Evolutionary conservation across 2,888 invertebrate genomes (phyloP), one percentile per base, ranked within the genome.

Genomic region (Flabesymbios commensalis): DNA sequence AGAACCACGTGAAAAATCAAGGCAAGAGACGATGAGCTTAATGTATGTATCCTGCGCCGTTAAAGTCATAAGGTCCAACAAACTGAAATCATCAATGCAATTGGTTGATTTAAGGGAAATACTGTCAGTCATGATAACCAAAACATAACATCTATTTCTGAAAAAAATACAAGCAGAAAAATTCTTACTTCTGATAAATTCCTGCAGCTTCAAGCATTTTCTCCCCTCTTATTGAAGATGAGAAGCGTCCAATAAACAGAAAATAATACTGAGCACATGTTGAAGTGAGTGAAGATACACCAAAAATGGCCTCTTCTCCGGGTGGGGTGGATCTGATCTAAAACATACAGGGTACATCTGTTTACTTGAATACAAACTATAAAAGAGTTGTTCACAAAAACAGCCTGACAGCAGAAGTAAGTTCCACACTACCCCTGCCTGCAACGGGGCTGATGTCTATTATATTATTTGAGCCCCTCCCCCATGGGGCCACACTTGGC

Each of bases 191-290:
- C 76, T 90, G 88, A 81, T 90, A 90, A 67, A 92, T 87, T 53
- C 88, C 88, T 48, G 90, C 87, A 73, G 88, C 88, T 67, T 90
- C 90, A 51, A 96, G 86, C 56, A 90, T 86, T 69, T 77, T 73
- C 51, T 80, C 77, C 0, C 86, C 86, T 55, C 76, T 76, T 14
- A 67, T 65, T 26, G 78, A 75, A 32, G 79, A 75, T 31, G 84
- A 83, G 28, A 96, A 86, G 71, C 93, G 90, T 0, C 96, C 96
- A 65, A 96, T 88, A 79, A 94, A 92, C 47, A 97, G 86, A 83
- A 97, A 97, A 85, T 96, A 97, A 85, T 91, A 91, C 82, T 94
- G 94, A 79, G 93, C 92, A 85, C 93, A 90, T 0, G 94, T 93
- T 75, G 90, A 92, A n/a, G 51, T 24, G 1, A 57, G 53, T 14